Base-by-base conservation (phyloP, 2,888 invertebrate species). In the Latrodectus hesperus region DNA sequence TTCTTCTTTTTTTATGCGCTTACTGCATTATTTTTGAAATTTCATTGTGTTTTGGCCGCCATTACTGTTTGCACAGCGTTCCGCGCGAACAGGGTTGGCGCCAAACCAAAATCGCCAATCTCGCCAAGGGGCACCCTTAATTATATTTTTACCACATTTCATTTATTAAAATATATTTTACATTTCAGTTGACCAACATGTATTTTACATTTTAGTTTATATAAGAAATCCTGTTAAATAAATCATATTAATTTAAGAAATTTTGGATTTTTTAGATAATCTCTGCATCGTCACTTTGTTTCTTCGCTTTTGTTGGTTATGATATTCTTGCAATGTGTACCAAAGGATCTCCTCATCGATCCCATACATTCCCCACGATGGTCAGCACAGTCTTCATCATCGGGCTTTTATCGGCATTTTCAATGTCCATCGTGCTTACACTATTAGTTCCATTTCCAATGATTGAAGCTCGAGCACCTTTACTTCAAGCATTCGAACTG, bases 231-330 rank as follows among this genome's bases (percentile, higher is more conserved):
- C 12, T 60, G n/a, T 10, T 11, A 60, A 16, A 12, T 16, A 60
- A 16, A 60, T 16, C 9, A 10, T n/a, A 8, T 11, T 60, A 60
- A 60, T 60, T 60, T 60, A 0, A 52, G 12, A 10, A 16, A 17
- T n/a, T 68, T 78, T 38, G 2, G 55, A 17, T 77, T 52, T 55
- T 87, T 1, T 53, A 90, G 90, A 83, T 90, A 53, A 83, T 90
- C 72, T 90, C 89, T 26, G 90, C 89, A 6, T 84, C 90, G 4
- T 88, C 89, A 3, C 49, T 88, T 9, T 89, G 90, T 38, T 89
- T 85, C 75, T 90, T 90, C 65, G 89, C 89, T 16, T 90, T 90
- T 64, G 83, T 90, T 67, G 90, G 90, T 22, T 90, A 90, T 71
- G 90, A 90, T 70, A 73, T 90, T 6, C 85, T 90, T 49, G 90